Conservation (phyloP, 2,113 vertebrate genomes). For the Psittacus erithacus region DNA sequence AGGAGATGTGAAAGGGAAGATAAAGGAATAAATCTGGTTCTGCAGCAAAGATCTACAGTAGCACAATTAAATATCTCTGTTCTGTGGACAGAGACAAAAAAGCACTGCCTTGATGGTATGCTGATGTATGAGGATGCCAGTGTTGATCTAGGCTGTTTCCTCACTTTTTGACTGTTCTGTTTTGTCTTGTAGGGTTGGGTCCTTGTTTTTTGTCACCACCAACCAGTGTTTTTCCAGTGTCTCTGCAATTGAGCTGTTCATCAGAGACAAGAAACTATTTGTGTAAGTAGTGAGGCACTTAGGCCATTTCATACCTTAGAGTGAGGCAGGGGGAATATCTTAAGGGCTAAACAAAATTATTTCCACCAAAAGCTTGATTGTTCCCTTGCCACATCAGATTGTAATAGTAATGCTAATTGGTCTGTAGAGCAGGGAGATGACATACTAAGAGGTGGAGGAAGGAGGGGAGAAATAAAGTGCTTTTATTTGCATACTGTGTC, state of each 20-base stretch:
- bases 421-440: not conserved
- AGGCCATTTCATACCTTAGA: not conserved
- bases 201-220: constrained; percentile 73
- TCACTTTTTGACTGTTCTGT: not conserved
- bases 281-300: constrained; percentile 60
- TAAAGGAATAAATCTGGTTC: not conserved
- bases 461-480: not conserved
- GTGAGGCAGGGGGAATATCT: not conserved
- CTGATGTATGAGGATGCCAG: not conserved
- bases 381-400: not conserved
- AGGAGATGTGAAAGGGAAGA: not conserved
- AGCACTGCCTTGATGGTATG: not conserved
- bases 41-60: not conserved
- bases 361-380: not conserved
- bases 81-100: not conserved
- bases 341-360: not conserved
- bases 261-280: constrained; percentile 73
- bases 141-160: not conserved
- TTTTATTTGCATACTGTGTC: not conserved
- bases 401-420: not conserved
- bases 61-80: not conserved
- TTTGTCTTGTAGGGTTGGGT: constrained; percentile 65
- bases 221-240: constrained; percentile 73
- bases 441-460: not conserved
- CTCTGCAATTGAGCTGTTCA: constrained; percentile 70